Evolutionary conservation across 2,113 vertebrate species (phyloP).

Genomic region (Dendropsophus ebraccatus): DNA sequence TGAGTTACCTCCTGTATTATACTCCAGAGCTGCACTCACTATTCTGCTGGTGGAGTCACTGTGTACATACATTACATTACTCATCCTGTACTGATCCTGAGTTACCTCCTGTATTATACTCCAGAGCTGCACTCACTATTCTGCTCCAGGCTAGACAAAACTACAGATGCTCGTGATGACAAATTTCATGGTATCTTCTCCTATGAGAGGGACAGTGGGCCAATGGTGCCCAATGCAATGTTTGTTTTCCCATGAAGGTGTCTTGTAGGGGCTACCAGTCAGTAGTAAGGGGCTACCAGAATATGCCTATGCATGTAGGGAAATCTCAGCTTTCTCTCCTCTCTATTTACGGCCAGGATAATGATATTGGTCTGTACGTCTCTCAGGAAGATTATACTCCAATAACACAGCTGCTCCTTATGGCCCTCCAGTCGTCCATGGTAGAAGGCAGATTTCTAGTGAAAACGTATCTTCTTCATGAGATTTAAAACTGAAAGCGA

Average conservation of each 20-base stretch:
- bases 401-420: slow-evolving; percentile 39
- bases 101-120: too few relatives aligned
- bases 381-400: slow-evolving; percentile 44
- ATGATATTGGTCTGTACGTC: slow-evolving; percentile 20
- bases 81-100: too few relatives aligned
- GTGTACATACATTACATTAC: too few relatives aligned
- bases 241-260: background rate
- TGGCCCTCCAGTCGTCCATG: slow-evolving; percentile 34
- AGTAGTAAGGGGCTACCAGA: background rate
- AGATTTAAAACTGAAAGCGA: slow-evolving; percentile 68
- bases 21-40: too few relatives aligned
- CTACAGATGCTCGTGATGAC: too few relatives aligned
- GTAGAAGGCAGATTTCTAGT: slow-evolving; percentile 62
- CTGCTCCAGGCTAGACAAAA: too few relatives aligned
- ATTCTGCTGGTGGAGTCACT: too few relatives aligned
- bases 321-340: background rate
- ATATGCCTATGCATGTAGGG: background rate
- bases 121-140: too few relatives aligned
- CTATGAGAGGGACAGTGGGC: too few relatives aligned
- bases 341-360: background rate
- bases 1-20: too few relatives aligned
- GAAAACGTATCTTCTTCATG: slow-evolving; percentile 66
- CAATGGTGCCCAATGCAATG: too few relatives aligned
- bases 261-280: background rate
- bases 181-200: too few relatives aligned